Evolutionary conservation across 2,888 invertebrate species (phyloP).

Genomic region (Stegana nigrithorax): DNA sequence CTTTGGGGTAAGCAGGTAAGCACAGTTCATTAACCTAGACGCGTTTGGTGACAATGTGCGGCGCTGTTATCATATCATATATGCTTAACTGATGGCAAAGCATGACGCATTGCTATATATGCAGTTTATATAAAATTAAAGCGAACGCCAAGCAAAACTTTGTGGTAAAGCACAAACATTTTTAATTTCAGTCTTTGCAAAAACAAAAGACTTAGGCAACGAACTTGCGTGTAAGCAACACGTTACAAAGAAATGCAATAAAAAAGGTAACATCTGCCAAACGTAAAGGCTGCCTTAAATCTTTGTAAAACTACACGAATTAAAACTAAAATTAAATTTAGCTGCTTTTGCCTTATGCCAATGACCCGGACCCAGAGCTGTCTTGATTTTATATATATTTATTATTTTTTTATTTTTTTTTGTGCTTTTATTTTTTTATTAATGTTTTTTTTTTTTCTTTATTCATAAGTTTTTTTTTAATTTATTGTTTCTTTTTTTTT

Average conservation of each 20-base stretch:
- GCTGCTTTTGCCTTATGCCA: background rate
- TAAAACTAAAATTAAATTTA: background rate
- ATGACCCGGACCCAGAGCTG: constrained; percentile 2
- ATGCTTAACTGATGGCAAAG: constrained; percentile 29
- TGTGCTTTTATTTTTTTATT: too few relatives aligned
- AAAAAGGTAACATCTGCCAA: too few relatives aligned
- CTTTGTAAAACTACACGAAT: background rate
- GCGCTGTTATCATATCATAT: constrained; percentile 12
- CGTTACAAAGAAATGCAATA: background rate
- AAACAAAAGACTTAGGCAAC: constrained; percentile 57
- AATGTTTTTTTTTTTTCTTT: too few relatives aligned
- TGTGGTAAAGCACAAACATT: too few relatives aligned
- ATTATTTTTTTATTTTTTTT: too few relatives aligned
- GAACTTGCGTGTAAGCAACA: constrained; percentile 47
- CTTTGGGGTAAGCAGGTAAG: too few relatives aligned
- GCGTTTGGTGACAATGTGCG: constrained; percentile 30
- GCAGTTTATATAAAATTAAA: too few relatives aligned
- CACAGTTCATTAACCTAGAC: constrained; percentile 49
- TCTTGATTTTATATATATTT: too few relatives aligned
- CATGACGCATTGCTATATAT: constrained; percentile 6
- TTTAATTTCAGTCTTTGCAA: constrained; percentile 23
- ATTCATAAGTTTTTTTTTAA: too few relatives aligned
- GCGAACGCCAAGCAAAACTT: too few relatives aligned
- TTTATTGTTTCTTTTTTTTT: too few relatives aligned
- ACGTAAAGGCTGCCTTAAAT: too few relatives aligned